Base-by-base conservation (phyloP, 2,113 vertebrate genomes). In the Podiceps cristatus region DNA sequence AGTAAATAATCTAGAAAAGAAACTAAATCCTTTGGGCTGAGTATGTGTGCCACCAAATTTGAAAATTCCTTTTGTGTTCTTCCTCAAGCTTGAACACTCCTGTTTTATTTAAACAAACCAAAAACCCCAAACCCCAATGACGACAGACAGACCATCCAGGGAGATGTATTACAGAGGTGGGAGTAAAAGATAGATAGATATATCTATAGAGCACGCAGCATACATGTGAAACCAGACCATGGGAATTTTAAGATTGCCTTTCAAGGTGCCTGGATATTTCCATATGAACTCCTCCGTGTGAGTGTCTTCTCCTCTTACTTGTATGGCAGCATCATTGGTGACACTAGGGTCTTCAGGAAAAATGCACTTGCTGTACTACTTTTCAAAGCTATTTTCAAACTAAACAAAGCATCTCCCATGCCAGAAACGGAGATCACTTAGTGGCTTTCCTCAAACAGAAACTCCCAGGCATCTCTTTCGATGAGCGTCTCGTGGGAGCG, bases 381-480 rank as follows among this genome's bases (percentile, higher is more conserved):
- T 89, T 92, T 64, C 24, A 42, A 60, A 92, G 56, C 60, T 74
- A 16, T 93, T 94, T 96, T 85, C 71, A 74, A 82, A 28, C 77
- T 88, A 88, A 97, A 93, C 81, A 92, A 86, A 83, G 59, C 63
- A 78, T 93, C 88, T 95, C 33, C 44, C 29, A 4, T 44, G 50
- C 59, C 82, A 84, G 69, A 91, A 87, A 69, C 68, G 76, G 73
- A 72, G 90, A 62, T 93, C 45, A 53, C 66, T 74, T 60, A 22
- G 76, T 96, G 83, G 33, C 89, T 95, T 92, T 95, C 74, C 88
- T 95, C 83, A 95, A 15, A 88, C 91, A 95, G 91, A 82, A 95
- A 59, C 42, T 77, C 71, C 7, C 47, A 81, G 62, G 53, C 67
- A 3, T 52, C 92, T 90, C 75, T 81, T 89, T 72, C 31, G 15